These are phyloP conservation scores for Orientallactaga sibirica DNA, from an alignment of 2,797 vertebrate genomes.

Conservation along the genomic window DNA sequence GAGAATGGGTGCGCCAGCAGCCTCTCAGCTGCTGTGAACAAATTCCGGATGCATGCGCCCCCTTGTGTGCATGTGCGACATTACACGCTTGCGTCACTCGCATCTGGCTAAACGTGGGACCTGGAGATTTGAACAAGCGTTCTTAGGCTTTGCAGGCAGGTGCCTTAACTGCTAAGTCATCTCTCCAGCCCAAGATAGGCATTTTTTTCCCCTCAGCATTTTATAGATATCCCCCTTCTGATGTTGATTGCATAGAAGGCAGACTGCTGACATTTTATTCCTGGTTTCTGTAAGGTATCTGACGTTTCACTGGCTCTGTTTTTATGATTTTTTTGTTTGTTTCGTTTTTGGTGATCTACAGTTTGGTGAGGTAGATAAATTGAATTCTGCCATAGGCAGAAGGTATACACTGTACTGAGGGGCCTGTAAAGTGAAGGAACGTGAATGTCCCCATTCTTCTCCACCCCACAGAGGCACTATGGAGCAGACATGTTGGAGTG, in stretches of 20 bases:
- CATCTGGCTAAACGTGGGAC: no score
- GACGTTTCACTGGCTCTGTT: neutral
- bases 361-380: neutral
- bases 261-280: neutral
- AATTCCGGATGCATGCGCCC: no score
- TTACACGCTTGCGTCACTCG: no score
- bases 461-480: neutral
- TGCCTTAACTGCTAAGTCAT: no score
- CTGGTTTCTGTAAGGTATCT: neutral
- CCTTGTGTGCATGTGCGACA: no score
- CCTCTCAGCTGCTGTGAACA: no score
- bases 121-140: no score
- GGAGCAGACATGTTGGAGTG: neutral
- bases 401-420: neutral
- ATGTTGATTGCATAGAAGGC: neutral
- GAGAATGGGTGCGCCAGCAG: no score
- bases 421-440: neutral
- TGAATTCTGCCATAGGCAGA: neutral
- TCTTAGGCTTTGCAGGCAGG: no score
- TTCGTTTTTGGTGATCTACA: neutral
- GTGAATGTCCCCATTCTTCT: neutral
- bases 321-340: neutral
- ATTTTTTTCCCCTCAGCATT: neutral
- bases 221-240: neutral
- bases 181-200: neutral